phyloP scores from a whole-genome alignment of 1,140 invertebrate species.

The Drosophila ogumai region DNA sequence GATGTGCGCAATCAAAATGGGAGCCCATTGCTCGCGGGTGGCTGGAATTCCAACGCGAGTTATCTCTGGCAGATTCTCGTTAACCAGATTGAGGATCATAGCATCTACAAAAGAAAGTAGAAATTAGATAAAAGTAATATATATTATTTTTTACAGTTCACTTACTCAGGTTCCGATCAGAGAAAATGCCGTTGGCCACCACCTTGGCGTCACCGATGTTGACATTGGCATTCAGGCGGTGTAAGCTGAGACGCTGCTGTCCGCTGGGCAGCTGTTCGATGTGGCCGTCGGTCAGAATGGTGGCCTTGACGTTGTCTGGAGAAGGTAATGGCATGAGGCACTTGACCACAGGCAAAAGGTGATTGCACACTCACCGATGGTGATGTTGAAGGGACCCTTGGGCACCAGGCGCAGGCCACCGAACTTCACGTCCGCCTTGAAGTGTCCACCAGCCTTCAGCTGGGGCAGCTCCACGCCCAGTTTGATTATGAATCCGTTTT shows the following conservation, averaged over 20 bases:
- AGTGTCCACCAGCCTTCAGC: slow-evolving; percentile 76
- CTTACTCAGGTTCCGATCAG: slow-evolving; percentile 81
- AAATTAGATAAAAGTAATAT: not conserved
- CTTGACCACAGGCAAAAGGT: not conserved
- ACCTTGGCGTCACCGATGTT: slow-evolving; percentile 72
- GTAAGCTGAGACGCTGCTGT: slow-evolving; percentile 61
- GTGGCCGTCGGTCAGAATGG: slow-evolving; percentile 73
- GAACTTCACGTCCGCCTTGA: slow-evolving; percentile 84
- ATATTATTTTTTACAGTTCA: not conserved
- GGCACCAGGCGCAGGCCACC: slow-evolving; percentile 82
- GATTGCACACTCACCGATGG: slow-evolving; percentile 59
- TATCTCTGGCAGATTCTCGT: slow-evolving; percentile 82
- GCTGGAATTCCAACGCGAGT: slow-evolving; percentile 81
- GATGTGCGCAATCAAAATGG: slow-evolving; percentile 75
- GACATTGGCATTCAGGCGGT: slow-evolving; percentile 78
- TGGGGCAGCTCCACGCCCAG: slow-evolving; percentile 68
- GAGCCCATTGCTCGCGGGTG: slow-evolving; percentile 82
- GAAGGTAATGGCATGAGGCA: slow-evolving; percentile 12
- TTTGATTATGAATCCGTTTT: slow-evolving; percentile 72
- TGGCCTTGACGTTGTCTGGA: slow-evolving; percentile 75
- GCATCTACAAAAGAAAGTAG: slow-evolving; percentile 48
- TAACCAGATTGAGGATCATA: slow-evolving; percentile 83
- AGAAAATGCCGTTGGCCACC: slow-evolving; percentile 79
- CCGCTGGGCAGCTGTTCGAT: slow-evolving; percentile 66
- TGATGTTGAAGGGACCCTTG: slow-evolving; percentile 83